phyloP scores from a whole-genome alignment of 2,113 vertebrate species.

The Piaya cayana region DNA sequence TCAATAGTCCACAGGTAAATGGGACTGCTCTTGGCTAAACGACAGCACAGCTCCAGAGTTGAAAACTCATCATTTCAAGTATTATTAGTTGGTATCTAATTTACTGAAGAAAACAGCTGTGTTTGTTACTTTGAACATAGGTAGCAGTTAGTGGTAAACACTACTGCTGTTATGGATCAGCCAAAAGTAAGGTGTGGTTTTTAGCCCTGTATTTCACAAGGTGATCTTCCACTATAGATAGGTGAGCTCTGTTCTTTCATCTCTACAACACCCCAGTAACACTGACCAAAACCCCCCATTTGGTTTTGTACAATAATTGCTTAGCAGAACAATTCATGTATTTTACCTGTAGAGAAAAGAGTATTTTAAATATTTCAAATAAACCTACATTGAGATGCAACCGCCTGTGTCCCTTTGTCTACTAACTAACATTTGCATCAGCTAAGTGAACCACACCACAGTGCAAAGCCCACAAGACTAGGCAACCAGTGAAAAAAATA shows the following conservation, averaged over 20 bases:
- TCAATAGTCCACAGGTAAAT: slow-evolving; percentile 1
- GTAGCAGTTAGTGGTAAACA: background rate
- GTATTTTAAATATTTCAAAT: background rate
- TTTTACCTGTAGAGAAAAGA: background rate
- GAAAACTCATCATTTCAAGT: background rate
- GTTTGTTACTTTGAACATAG: background rate
- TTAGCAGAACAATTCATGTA: background rate
- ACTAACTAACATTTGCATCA: background rate
- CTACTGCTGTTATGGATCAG: background rate
- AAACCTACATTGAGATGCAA: background rate
- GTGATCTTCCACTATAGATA: background rate
- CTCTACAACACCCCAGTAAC: background rate
- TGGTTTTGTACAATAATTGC: background rate
- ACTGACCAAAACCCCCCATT: background rate
- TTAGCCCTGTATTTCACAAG: background rate
- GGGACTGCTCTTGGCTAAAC: background rate
- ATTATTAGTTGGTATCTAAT: background rate
- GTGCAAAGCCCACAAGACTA: slow-evolving; percentile 58
- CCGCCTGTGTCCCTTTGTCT: background rate
- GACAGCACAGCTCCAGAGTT: background rate
- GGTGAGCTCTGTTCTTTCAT: background rate
- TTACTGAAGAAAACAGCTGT: background rate
- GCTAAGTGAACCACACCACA: slow-evolving; percentile 63
- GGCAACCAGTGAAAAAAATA: slow-evolving; percentile 71
- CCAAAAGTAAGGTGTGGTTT: background rate